These are phyloP conservation scores for Acronicta leporina DNA, from an alignment of 2,888 invertebrate species.

Conservation along the genomic window DNA sequence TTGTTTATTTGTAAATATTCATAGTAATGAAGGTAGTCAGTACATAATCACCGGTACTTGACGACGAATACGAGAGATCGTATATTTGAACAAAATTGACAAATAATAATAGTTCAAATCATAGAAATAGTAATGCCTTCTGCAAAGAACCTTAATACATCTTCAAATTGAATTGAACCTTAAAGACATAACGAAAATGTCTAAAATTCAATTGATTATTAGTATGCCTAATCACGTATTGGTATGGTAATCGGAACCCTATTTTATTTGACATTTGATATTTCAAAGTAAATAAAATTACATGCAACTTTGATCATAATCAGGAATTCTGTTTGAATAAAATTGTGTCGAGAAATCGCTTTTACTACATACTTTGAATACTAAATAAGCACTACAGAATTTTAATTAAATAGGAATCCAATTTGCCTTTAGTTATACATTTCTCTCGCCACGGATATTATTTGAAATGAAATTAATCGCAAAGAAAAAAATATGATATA, in stretches of 20 bases:
- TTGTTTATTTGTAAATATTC: conserved; percentile 29
- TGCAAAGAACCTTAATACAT: background rate
- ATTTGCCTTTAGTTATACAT: conserved; percentile 6
- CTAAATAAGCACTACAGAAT: conserved; percentile 20
- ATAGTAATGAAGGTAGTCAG: conserved; percentile 22
- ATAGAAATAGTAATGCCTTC: conserved; percentile 11
- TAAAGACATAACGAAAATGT: background rate
- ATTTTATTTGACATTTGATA: conserved; percentile 54
- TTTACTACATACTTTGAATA: conserved; percentile 31
- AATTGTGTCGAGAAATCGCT: conserved; percentile 37
- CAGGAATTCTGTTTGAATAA: conserved; percentile 29
- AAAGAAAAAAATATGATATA: too few species aligned
- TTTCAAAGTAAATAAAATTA: conserved; percentile 43
- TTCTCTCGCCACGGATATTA: background rate
- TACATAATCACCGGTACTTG: conserved; percentile 43
- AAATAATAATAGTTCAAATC: conserved; percentile 42
- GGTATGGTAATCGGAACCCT: conserved; percentile 27
- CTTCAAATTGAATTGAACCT: conserved; percentile 8
- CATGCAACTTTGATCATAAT: conserved; percentile 37
- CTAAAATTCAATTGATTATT: background rate
- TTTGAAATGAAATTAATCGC: too few species aligned
- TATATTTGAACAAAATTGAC: conserved; percentile 41
- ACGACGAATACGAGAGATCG: conserved; percentile 17
- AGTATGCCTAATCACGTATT: conserved; percentile 14
- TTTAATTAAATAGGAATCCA: conserved; percentile 31